These are phyloP conservation scores for Drosophila sp. DNA, from an alignment of 1,140 invertebrate genomes.

Conservation along the genomic window DNA sequence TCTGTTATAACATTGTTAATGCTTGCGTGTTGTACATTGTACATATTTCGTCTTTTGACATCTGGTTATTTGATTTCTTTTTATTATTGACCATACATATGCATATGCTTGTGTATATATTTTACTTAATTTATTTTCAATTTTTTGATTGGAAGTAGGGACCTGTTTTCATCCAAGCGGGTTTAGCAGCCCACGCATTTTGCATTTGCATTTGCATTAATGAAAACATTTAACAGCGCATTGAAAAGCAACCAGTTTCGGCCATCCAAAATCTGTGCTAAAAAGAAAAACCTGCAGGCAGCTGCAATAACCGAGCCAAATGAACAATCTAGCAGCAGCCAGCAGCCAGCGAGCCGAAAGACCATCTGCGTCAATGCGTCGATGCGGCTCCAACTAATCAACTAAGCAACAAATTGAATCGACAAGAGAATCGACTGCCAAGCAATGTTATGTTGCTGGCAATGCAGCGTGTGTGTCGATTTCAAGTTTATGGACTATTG, in stretches of 20 bases:
- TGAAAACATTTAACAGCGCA: slow-evolving; percentile 51
- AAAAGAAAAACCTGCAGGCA: slow-evolving; percentile 47
- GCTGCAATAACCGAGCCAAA: slow-evolving; percentile 13
- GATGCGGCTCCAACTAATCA: slow-evolving; percentile 9
- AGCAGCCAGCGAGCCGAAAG: neutral
- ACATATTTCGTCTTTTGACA: neutral
- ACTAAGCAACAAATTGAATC: slow-evolving; percentile 5
- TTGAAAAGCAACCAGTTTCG: slow-evolving; percentile 48
- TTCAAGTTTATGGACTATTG: slow-evolving; percentile 53
- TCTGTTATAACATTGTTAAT: neutral
- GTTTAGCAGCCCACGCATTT: slow-evolving; percentile 51
- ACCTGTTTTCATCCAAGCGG: slow-evolving; percentile 43
- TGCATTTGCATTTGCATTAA: slow-evolving; percentile 43
- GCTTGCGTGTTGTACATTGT: no score
- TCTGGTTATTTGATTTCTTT: slow-evolving; percentile 9
- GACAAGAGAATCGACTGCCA: neutral
- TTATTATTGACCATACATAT: neutral
- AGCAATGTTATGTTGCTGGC: no score
- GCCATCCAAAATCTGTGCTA: slow-evolving; percentile 46
- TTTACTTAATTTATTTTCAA: slow-evolving; percentile 10
- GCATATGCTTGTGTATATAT: no score
- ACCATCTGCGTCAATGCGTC: neutral
- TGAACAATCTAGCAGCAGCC: no score
- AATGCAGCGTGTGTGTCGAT: slow-evolving; percentile 14
- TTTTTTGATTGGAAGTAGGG: slow-evolving; percentile 14